A percentile compares a stretch with the other conserved stretches of the same genome.
These are phyloP conservation scores for Pocota personata DNA, from an alignment of 2,888 invertebrate species.

Conservation along the genomic window DNA sequence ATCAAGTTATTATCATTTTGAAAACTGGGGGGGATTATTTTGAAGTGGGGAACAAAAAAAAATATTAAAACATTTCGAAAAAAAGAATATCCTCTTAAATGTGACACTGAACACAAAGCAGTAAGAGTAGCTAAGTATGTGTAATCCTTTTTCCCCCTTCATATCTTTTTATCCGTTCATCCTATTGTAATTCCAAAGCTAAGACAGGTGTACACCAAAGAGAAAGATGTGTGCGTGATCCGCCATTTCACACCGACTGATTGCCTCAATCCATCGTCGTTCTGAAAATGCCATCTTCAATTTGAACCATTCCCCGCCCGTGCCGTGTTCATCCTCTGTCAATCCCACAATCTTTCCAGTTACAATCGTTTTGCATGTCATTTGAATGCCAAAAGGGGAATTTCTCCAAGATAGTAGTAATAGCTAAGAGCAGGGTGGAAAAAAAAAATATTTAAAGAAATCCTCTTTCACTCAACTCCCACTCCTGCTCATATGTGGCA, in stretches of 20 bases:
- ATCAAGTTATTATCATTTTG: no score
- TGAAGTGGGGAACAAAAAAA: background rate
- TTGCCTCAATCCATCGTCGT: slow-evolving; percentile 61
- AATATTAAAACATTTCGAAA: background rate
- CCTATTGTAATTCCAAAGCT: slow-evolving; percentile 3
- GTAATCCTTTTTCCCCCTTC: background rate
- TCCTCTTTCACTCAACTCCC: slow-evolving; percentile 13
- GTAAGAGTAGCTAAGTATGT: background rate
- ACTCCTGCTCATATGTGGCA: slow-evolving; percentile 11
- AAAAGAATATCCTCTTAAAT: background rate
- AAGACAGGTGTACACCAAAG: slow-evolving; percentile 9
- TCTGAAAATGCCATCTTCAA: slow-evolving; percentile 8
- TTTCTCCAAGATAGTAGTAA: slow-evolving; percentile 59
- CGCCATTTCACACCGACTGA: slow-evolving; percentile 51
- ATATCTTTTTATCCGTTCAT: background rate
- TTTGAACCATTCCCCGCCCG: background rate
- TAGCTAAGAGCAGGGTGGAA: slow-evolving; percentile 17
- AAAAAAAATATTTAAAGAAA: slow-evolving; percentile 50
- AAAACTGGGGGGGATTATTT: no score
- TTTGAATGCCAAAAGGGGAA: slow-evolving; percentile 75
- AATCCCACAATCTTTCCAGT: slow-evolving; percentile 72
- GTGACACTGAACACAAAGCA: background rate
- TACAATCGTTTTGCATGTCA: slow-evolving; percentile 76
- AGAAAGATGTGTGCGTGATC: slow-evolving; percentile 39
- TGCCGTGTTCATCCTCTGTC: slow-evolving; percentile 60